phyloP scores from a whole-genome alignment of 1,140 invertebrate species.

The Homalodisca vitripennis region DNA sequence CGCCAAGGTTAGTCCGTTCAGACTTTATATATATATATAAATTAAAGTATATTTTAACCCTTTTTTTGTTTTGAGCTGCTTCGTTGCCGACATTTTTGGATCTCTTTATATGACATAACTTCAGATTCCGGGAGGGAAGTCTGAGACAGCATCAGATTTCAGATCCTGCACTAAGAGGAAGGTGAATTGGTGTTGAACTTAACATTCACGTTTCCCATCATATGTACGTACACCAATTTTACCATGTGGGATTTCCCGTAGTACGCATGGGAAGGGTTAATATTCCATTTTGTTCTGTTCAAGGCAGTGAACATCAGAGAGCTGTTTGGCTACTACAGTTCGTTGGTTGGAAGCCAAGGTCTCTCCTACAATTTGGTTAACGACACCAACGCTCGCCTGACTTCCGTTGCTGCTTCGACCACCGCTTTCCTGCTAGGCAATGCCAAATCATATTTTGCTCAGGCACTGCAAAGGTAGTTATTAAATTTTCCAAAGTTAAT shows the following conservation, averaged over 20 bases:
- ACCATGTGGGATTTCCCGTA: not conserved
- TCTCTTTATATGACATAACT: no score
- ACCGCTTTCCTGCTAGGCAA: not conserved
- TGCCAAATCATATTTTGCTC: conserved; percentile 10
- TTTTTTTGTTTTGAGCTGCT: not conserved
- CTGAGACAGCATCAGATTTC: no score
- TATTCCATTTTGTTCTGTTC: no score
- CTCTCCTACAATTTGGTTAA: conserved; percentile 4
- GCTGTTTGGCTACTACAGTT: conserved; percentile 20
- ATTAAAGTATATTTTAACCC: not conserved
- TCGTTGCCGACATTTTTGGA: no score
- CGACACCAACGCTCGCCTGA: not conserved
- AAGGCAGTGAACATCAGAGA: conserved; percentile 19
- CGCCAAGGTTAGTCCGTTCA: conserved; percentile 2
- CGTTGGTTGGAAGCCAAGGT: conserved; percentile 1
- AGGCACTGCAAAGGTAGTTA: conserved; percentile 22
- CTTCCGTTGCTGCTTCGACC: not conserved
- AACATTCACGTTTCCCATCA: not conserved
- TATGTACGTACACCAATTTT: not conserved
- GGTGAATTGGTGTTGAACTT: not conserved
- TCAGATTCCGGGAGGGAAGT: no score
- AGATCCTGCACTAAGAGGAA: no score
- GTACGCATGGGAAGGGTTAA: no score
- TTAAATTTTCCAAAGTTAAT: not conserved
- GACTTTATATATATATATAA: not conserved